These are phyloP conservation scores for Drosophila kikkawai DNA, from an alignment of 1,140 invertebrate genomes.

Conservation along the genomic window DNA sequence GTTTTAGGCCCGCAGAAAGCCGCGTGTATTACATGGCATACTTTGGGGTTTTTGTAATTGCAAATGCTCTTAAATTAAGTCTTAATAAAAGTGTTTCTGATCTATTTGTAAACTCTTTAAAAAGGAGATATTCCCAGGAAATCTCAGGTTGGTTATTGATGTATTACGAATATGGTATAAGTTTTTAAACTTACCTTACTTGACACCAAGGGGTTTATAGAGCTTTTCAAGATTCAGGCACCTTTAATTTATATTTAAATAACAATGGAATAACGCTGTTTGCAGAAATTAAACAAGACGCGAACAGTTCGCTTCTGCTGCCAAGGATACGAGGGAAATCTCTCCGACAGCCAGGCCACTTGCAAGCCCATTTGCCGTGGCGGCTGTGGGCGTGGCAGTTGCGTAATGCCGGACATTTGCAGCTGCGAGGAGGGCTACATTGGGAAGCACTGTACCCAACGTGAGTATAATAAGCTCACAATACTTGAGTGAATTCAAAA, in stretches of 20 bases:
- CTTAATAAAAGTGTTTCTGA: not conserved
- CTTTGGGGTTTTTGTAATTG: not conserved
- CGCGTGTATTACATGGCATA: not conserved
- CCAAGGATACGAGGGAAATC: conserved; percentile 79
- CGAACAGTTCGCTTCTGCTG: conserved; percentile 82
- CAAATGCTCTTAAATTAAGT: not conserved
- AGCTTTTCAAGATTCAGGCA: not conserved
- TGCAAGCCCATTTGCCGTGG: conserved; percentile 81
- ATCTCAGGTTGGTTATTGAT: no score
- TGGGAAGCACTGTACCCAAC: conserved; percentile 79
- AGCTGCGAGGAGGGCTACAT: conserved; percentile 81
- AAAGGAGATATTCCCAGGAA: no score
- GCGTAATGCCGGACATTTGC: conserved; percentile 73
- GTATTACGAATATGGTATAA: no score
- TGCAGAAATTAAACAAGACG: conserved; percentile 74
- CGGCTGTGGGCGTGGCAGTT: conserved; percentile 82
- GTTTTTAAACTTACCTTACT: no score
- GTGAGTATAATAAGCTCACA: conserved; percentile 48
- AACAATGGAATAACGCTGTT: not conserved
- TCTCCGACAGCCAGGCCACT: conserved; percentile 75
- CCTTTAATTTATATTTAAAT: no score
- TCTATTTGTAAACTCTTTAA: no score
- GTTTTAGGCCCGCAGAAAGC: not conserved
- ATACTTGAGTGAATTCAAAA: not conserved
- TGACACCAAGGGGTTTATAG: not conserved